Evolutionary conservation across 2,113 vertebrate species (phyloP).

Genomic region (Oxyruncus cristatus): DNA sequence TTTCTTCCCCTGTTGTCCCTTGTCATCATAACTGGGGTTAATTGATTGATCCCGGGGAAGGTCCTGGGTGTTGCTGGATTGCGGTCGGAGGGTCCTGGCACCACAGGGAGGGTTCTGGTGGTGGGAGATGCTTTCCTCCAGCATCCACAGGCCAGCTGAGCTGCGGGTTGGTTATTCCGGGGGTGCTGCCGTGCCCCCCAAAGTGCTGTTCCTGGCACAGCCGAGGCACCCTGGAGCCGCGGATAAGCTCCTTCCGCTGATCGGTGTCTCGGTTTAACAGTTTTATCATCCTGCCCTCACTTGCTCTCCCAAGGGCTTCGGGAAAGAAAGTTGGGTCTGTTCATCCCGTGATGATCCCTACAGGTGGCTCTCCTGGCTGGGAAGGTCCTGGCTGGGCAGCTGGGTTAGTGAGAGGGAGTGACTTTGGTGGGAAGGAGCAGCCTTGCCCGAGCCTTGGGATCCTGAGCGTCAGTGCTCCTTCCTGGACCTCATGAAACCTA

Average conservation of each 20-base stretch:
- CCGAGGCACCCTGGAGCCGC: rapidly evolving
- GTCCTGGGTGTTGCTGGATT: not conserved
- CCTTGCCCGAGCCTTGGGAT: not conserved
- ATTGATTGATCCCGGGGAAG: not conserved
- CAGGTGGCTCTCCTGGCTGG: not conserved
- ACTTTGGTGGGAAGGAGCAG: not conserved
- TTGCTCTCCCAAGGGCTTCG: not conserved
- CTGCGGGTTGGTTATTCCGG: not conserved
- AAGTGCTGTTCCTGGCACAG: rapidly evolving
- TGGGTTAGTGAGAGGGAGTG: not conserved
- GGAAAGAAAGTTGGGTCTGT: not conserved
- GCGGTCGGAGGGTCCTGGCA: not conserved
- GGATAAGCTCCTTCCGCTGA: not conserved
- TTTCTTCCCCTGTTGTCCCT: not conserved
- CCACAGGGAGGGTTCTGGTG: rapidly evolving
- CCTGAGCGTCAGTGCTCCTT: not conserved
- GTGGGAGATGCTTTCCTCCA: not conserved
- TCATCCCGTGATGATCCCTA: rapidly evolving
- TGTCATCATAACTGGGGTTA: rapidly evolving
- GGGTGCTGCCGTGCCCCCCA: not conserved
- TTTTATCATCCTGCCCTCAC: not conserved
- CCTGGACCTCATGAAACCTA: rapidly evolving
- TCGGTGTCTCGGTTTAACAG: not conserved
- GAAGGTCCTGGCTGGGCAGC: not conserved
- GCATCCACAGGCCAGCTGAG: not conserved